phyloP scores from a whole-genome alignment of 2,113 vertebrate genomes.

The Hiodon alosoides region DNA sequence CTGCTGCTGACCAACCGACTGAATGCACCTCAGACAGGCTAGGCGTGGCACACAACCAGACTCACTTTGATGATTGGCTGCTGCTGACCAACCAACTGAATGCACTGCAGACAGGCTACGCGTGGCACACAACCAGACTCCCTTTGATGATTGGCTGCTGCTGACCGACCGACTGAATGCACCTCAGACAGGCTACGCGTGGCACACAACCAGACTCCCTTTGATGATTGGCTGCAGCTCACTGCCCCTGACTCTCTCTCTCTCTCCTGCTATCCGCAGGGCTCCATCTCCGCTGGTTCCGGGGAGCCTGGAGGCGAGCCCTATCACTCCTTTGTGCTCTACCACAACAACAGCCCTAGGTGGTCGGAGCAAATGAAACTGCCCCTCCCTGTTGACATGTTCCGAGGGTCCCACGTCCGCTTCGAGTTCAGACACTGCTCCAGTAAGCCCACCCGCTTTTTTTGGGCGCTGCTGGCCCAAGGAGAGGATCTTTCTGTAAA shows the following conservation, averaged over 20 bases:
- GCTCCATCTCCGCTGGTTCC: constrained; percentile 68
- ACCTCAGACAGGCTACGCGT: too few relatives aligned
- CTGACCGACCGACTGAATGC: too few relatives aligned
- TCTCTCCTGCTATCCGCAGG: constrained; percentile 37
- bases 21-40: too few relatives aligned
- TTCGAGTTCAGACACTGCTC: constrained; percentile 98
- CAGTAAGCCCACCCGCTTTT: constrained; percentile 67
- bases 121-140: too few relatives aligned
- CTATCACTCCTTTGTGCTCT: constrained; percentile 93
- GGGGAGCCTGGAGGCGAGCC: constrained; percentile 83
- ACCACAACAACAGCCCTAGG: constrained; percentile 96
- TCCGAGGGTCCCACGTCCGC: constrained; percentile 89
- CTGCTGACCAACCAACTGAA: too few relatives aligned
- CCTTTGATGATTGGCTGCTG: too few relatives aligned
- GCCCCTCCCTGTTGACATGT: constrained; percentile 93
- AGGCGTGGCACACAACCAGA: too few relatives aligned
- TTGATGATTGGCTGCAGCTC: too few relatives aligned
- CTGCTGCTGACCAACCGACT: too few relatives aligned
- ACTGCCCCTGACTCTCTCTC: neutral
- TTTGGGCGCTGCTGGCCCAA: neutral
- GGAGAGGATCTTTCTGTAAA: constrained; percentile 22
- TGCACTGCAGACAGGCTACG: too few relatives aligned
- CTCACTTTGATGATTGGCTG: too few relatives aligned
- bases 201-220: too few relatives aligned
- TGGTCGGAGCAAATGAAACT: constrained; percentile 96